Conservation (phyloP, 2,888 invertebrate genomes). For the Pecten maximus region DNA sequence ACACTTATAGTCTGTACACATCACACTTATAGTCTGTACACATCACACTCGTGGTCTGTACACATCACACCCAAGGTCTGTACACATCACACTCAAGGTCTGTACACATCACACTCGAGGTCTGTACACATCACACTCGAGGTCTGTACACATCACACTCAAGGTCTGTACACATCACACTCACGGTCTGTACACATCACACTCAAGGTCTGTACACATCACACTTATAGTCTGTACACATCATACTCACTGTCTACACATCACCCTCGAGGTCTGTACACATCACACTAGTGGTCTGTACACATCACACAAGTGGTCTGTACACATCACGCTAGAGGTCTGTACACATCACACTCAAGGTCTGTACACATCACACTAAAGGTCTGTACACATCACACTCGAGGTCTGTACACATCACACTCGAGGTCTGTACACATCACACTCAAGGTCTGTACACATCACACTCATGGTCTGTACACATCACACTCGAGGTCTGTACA, state of each 20-base stretch:
- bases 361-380: background rate
- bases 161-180: background rate
- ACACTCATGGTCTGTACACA: background rate
- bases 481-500: background rate
- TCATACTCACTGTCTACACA: no score
- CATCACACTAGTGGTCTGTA: no score
- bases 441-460: no score
- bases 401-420: background rate
- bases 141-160: background rate
- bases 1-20: background rate
- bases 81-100: background rate
- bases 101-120: background rate
- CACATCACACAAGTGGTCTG: no score
- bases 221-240: no score
- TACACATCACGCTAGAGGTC: no score
- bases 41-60: background rate
- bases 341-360: no score
- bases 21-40: background rate
- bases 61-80: background rate
- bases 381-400: background rate
- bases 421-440: background rate
- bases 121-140: background rate
- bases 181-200: background rate
- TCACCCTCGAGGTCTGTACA: background rate
- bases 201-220: background rate